A percentile compares a stretch with the other conserved stretches of the same genome.
phyloP scores from a whole-genome alignment of 1,140 invertebrate species.

The Sminthurides bifidus region DNA sequence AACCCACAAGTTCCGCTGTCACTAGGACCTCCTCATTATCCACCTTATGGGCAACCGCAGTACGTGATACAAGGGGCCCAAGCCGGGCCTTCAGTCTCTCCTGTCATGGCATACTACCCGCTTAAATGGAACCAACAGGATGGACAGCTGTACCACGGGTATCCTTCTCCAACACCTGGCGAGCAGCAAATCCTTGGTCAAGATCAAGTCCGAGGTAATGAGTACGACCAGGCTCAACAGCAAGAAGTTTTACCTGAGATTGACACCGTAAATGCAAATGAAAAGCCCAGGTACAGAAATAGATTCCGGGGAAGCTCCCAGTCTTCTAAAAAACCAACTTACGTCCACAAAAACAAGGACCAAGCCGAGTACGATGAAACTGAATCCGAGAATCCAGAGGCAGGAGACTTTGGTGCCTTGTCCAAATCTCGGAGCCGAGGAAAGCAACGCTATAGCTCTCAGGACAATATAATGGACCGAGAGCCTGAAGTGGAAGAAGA shows the following conservation, averaged over 20 bases:
- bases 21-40: neutral
- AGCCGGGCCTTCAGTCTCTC: too few relatives aligned
- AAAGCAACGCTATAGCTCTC: too few relatives aligned
- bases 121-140: too few relatives aligned
- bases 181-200: too few relatives aligned
- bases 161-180: too few relatives aligned
- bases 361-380: neutral
- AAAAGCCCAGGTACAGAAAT: constrained; percentile 18
- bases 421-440: too few relatives aligned
- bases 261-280: neutral
- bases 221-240: neutral
- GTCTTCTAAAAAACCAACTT: too few relatives aligned
- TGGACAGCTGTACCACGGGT: too few relatives aligned
- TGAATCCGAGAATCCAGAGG: neutral
- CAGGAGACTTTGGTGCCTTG: too few relatives aligned
- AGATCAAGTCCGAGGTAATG: too few relatives aligned
- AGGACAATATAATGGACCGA: neutral
- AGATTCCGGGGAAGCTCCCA: constrained; percentile 5
- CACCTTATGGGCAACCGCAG: neutral
- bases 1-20: neutral
- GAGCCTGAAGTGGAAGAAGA: neutral
- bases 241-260: neutral
- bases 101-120: too few relatives aligned
- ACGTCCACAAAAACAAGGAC: constrained; percentile 5
- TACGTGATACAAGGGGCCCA: too few relatives aligned